Percentiles rank a stretch among this genome's conserved stretches.
phyloP scores from a whole-genome alignment of 1,140 invertebrate species.

The Penaeus chinensis region DNA sequence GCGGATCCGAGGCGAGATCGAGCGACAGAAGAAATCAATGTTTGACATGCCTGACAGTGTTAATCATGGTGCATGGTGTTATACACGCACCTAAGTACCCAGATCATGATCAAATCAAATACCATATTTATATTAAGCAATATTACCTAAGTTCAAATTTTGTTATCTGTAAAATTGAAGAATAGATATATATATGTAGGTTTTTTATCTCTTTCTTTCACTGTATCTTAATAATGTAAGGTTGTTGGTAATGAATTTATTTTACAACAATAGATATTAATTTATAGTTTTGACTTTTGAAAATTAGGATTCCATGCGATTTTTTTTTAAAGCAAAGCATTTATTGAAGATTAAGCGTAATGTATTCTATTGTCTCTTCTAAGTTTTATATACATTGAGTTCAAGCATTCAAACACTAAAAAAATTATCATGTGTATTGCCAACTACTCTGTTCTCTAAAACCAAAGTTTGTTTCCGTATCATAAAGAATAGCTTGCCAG shows the following conservation, averaged over 20 bases:
- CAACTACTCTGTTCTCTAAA: conserved; percentile 3
- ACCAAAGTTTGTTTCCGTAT: conserved; percentile 29
- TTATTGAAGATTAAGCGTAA: too few species aligned
- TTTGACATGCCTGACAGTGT: too few species aligned
- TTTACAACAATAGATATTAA: not conserved
- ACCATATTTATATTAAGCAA: too few species aligned
- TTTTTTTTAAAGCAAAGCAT: not conserved
- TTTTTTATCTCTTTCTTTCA: conserved; percentile 26
- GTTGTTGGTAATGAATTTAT: not conserved
- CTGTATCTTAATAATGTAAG: conserved; percentile 14
- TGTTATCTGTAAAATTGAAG: not conserved
- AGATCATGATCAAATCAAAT: too few species aligned
- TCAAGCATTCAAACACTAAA: not conserved
- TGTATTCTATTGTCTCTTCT: not conserved
- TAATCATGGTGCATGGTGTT: too few species aligned
- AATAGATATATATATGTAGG: conserved; percentile 23
- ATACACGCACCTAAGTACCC: too few species aligned
- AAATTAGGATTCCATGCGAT: not conserved
- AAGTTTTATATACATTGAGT: not conserved
- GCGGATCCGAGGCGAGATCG: too few species aligned
- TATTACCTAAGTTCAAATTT: too few species aligned
- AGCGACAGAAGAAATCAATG: too few species aligned
- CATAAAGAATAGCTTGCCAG: not conserved
- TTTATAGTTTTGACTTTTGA: not conserved
- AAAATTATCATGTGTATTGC: not conserved